These are phyloP conservation scores for Leistus spinibarbis DNA, from an alignment of 2,888 invertebrate species.

Conservation along the genomic window DNA sequence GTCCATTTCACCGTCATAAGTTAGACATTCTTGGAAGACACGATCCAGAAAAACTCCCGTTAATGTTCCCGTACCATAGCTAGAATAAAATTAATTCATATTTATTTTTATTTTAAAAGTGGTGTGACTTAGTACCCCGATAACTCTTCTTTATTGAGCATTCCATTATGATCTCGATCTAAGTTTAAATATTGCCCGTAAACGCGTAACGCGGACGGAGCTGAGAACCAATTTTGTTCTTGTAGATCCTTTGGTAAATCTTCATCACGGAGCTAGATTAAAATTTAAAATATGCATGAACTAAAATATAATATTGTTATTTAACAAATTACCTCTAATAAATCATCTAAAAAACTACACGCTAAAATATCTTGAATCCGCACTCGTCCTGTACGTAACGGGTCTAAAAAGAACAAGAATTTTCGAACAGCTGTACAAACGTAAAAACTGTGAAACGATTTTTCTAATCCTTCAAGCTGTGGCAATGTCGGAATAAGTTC, in stretches of 20 bases:
- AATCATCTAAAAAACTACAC: slow-evolving; percentile 89
- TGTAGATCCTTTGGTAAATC: slow-evolving; percentile 82
- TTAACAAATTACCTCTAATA: slow-evolving; percentile 71
- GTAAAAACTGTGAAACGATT: slow-evolving; percentile 94
- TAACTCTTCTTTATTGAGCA: slow-evolving; percentile 90
- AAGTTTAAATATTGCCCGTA: slow-evolving; percentile 94
- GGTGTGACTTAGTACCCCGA: slow-evolving; percentile 62
- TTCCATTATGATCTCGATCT: slow-evolving; percentile 93
- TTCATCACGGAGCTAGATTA: slow-evolving; percentile 75
- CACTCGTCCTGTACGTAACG: slow-evolving; percentile 83
- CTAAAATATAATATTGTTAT: background rate
- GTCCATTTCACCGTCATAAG: slow-evolving; percentile 95
- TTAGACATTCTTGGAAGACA: slow-evolving; percentile 94
- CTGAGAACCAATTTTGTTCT: slow-evolving; percentile 91
- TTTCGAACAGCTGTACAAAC: slow-evolving; percentile 95
- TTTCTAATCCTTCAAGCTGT: slow-evolving; percentile 87
- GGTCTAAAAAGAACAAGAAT: slow-evolving; percentile 95
- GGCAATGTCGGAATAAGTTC: slow-evolving; percentile 92
- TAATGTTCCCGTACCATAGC: slow-evolving; percentile 89
- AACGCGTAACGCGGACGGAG: slow-evolving; percentile 84
- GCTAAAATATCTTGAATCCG: slow-evolving; percentile 90
- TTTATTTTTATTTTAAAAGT: background rate
- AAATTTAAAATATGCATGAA: slow-evolving; percentile 46
- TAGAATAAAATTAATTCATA: slow-evolving; percentile 48
- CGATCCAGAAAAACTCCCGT: slow-evolving; percentile 90